Evolutionary conservation across 2,113 vertebrate species (phyloP).

Genomic region (Pimephales promelas): DNA sequence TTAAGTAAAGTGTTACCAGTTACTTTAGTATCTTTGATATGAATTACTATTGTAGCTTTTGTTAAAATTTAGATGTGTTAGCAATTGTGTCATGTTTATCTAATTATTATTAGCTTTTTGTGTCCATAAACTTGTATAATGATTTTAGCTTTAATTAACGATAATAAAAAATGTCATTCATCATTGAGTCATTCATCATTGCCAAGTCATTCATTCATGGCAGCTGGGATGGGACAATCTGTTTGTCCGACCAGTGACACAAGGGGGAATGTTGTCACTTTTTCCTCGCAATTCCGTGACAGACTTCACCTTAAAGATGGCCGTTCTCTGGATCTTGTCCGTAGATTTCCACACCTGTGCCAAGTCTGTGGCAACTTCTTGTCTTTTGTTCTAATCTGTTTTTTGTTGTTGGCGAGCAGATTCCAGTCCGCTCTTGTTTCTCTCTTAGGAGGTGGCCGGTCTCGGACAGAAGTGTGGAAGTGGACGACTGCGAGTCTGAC

Average conservation of each 20-base stretch:
- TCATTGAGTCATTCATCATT: not conserved
- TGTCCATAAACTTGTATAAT: too few relatives aligned
- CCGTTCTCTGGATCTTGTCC: not conserved
- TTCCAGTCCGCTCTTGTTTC: not conserved
- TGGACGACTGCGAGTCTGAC: constrained; percentile 74
- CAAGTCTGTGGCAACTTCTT: not conserved
- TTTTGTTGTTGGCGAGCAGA: not conserved
- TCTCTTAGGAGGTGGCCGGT: constrained; percentile 3
- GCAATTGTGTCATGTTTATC: not conserved
- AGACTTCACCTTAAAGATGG: not conserved
- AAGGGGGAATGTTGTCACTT: not conserved
- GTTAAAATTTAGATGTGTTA: not conserved
- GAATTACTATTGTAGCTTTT: not conserved
- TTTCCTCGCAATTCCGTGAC: not conserved
- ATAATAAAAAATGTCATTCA: not conserved
- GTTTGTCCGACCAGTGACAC: not conserved
- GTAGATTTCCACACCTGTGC: not conserved
- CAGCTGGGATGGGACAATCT: not conserved
- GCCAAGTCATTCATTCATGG: too few relatives aligned
- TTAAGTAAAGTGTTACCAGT: not conserved
- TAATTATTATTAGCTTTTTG: not conserved
- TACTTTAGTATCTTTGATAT: not conserved
- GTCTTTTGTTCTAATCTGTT: not conserved
- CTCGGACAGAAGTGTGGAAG: constrained; percentile 19
- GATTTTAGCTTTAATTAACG: too few relatives aligned